A percentile compares a stretch with the other conserved stretches of the same genome.
Conservation (phyloP, 2,113 vertebrate species). For the Corvus hawaiiensis region DNA sequence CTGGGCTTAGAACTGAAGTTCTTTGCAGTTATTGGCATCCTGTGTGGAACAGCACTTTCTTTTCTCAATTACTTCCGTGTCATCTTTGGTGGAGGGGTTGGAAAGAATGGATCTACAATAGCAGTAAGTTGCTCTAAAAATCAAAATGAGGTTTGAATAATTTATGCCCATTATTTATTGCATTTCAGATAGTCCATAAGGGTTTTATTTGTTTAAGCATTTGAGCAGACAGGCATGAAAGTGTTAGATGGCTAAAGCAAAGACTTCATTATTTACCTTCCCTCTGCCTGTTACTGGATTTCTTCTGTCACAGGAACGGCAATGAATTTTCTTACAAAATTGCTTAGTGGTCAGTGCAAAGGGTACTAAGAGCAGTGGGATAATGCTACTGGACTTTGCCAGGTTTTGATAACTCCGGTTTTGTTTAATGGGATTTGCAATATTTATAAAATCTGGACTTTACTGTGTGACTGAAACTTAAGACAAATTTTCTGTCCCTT, state of each 20-base stretch:
- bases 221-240: not conserved
- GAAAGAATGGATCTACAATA: conserved; percentile 96
- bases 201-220: not conserved
- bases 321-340: not conserved
- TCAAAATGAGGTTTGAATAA: not conserved
- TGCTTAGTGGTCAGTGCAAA: not conserved
- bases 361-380: not conserved
- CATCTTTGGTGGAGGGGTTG: conserved; percentile 92
- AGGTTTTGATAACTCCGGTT: not conserved
- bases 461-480: not conserved
- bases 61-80: conserved; percentile 91
- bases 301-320: not conserved
- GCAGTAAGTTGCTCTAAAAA: conserved; percentile 80
- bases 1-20: conserved; percentile 81
- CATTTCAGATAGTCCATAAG: not conserved
- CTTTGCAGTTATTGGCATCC: conserved; percentile 84
- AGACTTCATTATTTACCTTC: not conserved
- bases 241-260: not conserved
- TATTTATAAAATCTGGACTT: not conserved
- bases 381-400: not conserved
- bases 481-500: not conserved
- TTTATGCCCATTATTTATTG: not conserved
- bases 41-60: conserved; percentile 85
- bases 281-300: not conserved
- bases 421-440: not conserved